phyloP scores from a whole-genome alignment of 2,888 invertebrate genomes.

The Ichneumon xanthorius region DNA sequence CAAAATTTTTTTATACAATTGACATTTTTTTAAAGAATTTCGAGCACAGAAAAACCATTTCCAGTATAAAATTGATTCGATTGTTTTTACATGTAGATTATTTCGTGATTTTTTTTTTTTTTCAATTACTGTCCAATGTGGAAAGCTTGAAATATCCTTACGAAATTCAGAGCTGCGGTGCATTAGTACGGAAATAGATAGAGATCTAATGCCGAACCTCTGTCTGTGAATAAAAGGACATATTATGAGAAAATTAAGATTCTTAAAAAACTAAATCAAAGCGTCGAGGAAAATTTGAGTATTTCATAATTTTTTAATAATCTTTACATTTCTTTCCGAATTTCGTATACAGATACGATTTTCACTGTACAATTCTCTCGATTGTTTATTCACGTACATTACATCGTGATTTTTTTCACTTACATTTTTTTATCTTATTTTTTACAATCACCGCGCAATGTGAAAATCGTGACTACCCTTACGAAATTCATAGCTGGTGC shows the following conservation, averaged over 20 bases:
- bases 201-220: not conserved
- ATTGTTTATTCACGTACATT: slow-evolving; percentile 6
- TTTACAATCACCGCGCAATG: not conserved
- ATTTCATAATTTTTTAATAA: no score
- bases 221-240: no score
- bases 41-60: not conserved
- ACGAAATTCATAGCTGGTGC: slow-evolving; percentile 31
- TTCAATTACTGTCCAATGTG: not conserved
- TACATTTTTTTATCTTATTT: not conserved
- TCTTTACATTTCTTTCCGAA: no score
- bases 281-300: no score
- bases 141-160: slow-evolving; percentile 22
- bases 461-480: slow-evolving; percentile 5
- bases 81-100: slow-evolving; percentile 3
- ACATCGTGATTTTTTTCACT: slow-evolving; percentile 18
- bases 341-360: not conserved
- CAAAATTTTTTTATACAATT: not conserved
- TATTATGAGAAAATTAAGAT: no score
- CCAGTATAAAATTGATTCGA: not conserved
- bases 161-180: slow-evolving; percentile 30
- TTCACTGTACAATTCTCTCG: not conserved
- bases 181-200: not conserved
- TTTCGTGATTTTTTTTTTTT: not conserved
- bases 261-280: no score
- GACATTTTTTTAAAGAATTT: slow-evolving; percentile 4